phyloP scores from a whole-genome alignment of 2,113 vertebrate species.

The Bos indicus region DNA sequence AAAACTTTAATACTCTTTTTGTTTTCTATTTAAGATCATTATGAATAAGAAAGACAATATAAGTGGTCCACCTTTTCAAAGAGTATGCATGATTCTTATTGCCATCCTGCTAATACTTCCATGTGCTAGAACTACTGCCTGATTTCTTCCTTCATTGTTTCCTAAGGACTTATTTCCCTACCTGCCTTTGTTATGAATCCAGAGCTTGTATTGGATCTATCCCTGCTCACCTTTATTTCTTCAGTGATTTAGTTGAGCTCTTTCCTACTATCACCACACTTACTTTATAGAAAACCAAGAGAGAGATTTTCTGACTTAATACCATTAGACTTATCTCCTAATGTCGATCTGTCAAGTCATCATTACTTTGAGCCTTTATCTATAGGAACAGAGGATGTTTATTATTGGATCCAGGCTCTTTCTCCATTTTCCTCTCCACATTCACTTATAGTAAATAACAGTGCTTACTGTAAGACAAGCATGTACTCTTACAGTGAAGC shows the following conservation, averaged over 20 bases:
- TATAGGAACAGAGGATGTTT: neutral
- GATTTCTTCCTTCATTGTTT: neutral
- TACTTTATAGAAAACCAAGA: neutral
- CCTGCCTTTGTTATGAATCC: neutral
- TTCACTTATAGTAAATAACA: constrained; percentile 10
- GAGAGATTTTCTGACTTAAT: neutral
- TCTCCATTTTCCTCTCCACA: neutral
- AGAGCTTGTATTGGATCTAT: neutral
- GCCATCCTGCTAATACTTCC: neutral
- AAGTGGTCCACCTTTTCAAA: neutral
- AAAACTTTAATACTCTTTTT: neutral
- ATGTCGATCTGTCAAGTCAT: neutral
- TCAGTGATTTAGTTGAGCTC: neutral
- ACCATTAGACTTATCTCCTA: neutral
- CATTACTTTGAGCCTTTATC: neutral
- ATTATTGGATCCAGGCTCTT: neutral
- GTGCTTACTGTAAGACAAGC: neutral
- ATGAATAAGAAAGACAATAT: neutral
- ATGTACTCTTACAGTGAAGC: neutral
- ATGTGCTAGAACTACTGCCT: neutral
- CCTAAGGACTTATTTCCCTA: neutral
- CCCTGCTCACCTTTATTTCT: neutral
- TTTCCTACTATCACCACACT: neutral
- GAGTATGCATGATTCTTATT: neutral
- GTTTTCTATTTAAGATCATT: neutral